Percentiles rank a stretch among this genome's conserved stretches.
phyloP scores from a whole-genome alignment of 2,797 vertebrate species.

The Microchirus variegatus region DNA sequence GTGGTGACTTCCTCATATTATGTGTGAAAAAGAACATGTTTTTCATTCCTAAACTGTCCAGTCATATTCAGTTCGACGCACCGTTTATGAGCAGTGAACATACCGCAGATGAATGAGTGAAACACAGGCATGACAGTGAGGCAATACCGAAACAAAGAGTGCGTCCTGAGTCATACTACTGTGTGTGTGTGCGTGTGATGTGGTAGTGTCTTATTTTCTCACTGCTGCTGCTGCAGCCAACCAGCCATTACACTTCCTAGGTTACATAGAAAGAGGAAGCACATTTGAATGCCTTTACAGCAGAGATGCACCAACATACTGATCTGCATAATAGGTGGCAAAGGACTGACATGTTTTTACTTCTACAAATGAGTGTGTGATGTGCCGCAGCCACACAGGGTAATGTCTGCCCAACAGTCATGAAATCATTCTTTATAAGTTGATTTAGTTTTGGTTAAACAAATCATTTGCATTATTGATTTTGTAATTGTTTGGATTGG shows the following conservation, averaged over 20 bases:
- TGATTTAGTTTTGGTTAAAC: too few species aligned
- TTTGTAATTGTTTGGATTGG: too few species aligned
- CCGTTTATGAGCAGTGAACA: slow-evolving; percentile 1
- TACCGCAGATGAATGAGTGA: background rate
- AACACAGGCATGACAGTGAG: slow-evolving; percentile 17
- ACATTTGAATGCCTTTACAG: background rate
- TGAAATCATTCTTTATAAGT: too few species aligned
- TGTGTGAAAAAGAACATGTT: background rate
- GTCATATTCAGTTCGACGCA: slow-evolving; percentile 1
- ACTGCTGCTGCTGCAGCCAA: background rate
- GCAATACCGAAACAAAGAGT: slow-evolving; percentile 32
- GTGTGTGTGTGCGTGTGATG: background rate
- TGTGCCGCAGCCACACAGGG: too few species aligned
- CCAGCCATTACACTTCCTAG: slow-evolving; percentile 2
- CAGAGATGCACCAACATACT: too few species aligned
- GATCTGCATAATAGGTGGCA: too few species aligned
- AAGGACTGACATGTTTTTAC: too few species aligned
- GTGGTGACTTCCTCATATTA: slow-evolving; percentile 18
- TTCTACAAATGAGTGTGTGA: too few species aligned
- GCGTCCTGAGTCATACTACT: slow-evolving; percentile 45
- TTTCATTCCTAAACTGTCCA: slow-evolving; percentile 28
- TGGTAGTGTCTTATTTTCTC: slow-evolving; percentile 1
- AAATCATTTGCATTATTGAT: too few species aligned
- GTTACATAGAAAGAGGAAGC: slow-evolving; percentile 49
- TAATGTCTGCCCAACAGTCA: too few species aligned